Evolutionary conservation across 2,113 vertebrate species (phyloP).

Genomic region (Orthonyx spaldingii): DNA sequence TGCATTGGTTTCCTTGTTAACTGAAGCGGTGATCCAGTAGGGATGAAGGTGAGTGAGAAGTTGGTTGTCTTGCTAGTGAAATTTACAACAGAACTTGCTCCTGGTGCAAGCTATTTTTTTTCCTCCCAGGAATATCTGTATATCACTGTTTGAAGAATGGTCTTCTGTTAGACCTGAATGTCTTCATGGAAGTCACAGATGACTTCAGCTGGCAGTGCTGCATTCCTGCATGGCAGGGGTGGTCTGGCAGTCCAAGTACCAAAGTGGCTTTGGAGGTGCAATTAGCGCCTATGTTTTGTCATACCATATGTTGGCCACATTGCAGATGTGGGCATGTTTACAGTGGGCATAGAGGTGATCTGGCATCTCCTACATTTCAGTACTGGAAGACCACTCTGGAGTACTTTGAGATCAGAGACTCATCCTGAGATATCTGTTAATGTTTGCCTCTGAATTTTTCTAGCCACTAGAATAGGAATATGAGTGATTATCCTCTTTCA

Average conservation of each 20-base stretch:
- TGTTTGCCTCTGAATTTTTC: neutral
- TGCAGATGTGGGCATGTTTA: neutral
- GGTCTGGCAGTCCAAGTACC: neutral
- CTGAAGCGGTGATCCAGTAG: neutral
- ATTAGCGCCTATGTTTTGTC: neutral
- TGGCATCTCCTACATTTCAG: neutral
- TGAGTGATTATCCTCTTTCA: neutral
- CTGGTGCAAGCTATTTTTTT: neutral
- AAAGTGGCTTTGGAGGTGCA: neutral
- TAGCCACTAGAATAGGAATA: neutral
- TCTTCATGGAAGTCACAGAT: neutral
- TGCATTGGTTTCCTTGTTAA: neutral
- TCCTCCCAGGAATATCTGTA: neutral
- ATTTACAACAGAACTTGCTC: neutral
- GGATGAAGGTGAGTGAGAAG: neutral
- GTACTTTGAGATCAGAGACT: neutral
- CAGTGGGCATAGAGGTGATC: neutral
- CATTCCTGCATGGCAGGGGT: neutral
- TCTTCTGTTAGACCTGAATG: neutral
- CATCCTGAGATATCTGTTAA: neutral
- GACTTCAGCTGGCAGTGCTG: neutral
- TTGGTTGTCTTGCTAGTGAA: neutral
- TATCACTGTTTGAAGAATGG: neutral
- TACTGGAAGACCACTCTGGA: neutral
- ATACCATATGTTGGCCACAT: accelerated